phyloP scores from a whole-genome alignment of 2,113 vertebrate species.

The Hydrolagus affinis region DNA sequence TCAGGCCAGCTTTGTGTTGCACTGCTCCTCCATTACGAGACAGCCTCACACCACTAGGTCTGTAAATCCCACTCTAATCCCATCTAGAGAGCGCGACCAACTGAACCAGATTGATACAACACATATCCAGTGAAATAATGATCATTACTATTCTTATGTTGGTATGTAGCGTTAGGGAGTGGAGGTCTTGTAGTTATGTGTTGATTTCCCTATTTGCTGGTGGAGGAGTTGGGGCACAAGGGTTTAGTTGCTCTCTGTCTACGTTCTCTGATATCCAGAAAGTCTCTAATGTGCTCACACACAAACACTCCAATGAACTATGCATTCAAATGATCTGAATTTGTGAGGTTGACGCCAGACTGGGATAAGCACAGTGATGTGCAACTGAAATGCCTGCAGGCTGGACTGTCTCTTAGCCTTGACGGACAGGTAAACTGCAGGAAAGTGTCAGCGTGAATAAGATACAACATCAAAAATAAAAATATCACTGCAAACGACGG shows the following conservation, averaged over 20 bases:
- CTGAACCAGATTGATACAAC: no score
- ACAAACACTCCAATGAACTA: background rate
- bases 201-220: no score
- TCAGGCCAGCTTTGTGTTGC: no score
- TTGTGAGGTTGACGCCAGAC: background rate
- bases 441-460: background rate
- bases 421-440: background rate
- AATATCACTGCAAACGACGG: background rate
- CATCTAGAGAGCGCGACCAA: no score
- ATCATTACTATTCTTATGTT: no score
- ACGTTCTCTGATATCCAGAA: background rate
- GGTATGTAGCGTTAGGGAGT: no score
- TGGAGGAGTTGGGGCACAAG: no score
- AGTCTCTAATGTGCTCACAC: background rate
- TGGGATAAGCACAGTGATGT: background rate
- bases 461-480: background rate
- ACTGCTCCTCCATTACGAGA: no score
- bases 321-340: background rate
- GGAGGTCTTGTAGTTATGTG: no score
- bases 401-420: background rate
- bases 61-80: no score
- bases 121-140: no score
- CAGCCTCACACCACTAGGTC: no score
- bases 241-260: background rate
- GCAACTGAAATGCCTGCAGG: background rate